These are phyloP conservation scores for Rhinolophus sinicus DNA, from an alignment of 2,113 vertebrate species.

Conservation along the genomic window DNA sequence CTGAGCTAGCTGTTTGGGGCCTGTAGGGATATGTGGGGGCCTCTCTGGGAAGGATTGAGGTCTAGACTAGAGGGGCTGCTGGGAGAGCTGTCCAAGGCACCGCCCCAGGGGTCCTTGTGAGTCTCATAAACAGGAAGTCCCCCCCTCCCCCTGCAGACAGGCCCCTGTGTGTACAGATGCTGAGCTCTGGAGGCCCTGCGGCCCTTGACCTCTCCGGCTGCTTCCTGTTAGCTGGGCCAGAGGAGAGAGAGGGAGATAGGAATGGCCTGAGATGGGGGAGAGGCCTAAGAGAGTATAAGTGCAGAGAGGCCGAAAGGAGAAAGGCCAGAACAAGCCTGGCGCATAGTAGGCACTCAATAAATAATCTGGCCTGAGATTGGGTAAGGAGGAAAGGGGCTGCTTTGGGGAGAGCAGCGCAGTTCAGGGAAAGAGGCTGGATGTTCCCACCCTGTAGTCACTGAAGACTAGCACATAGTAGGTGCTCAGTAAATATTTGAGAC, in stretches of 20 bases:
- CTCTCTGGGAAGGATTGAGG: neutral
- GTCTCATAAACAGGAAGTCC: constrained; percentile 61
- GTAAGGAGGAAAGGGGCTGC: neutral
- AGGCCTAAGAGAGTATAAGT: neutral
- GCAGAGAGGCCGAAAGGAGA: neutral
- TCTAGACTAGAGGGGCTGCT: neutral
- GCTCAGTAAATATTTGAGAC: neutral
- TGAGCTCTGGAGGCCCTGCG: neutral
- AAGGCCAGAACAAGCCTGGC: neutral
- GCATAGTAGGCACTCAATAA: neutral
- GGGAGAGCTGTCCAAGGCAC: neutral
- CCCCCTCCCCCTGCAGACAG: neutral
- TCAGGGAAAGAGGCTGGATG: neutral
- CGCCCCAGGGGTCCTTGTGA: neutral
- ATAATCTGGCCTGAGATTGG: neutral
- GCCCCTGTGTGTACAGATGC: constrained; percentile 12
- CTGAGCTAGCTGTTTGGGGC: neutral
- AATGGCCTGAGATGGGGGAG: neutral
- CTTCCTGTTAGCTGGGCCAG: constrained; percentile 41
- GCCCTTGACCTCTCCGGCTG: neutral
- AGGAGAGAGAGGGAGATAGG: neutral
- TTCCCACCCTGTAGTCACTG: neutral
- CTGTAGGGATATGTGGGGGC: neutral
- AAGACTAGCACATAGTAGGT: neutral
- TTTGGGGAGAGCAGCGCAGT: neutral